Evolutionary conservation across 2,888 invertebrate species (phyloP), one percentile per base, ranked within the genome.

Genomic region (Serrognathus titanus): DNA sequence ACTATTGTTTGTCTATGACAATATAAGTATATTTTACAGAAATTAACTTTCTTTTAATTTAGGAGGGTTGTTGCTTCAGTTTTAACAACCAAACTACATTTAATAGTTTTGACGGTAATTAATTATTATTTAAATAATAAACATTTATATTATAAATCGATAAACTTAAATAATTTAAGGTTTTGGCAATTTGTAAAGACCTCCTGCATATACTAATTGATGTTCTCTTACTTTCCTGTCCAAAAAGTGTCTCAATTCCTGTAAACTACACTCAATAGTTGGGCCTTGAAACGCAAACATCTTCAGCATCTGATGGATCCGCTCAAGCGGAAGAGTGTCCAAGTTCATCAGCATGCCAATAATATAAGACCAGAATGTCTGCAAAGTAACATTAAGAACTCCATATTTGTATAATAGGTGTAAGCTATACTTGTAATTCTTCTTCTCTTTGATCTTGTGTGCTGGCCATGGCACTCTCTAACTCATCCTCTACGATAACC

Each of bases 321-420:
- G 82, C 66, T 97, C 96, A 62, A 97, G 79, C 0, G 95, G 91
- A 72, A 97, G 81, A 0, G 91, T 92, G 69, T 96, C 95, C 62
- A 97, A 80, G 80, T 97, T 97, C 9, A 95, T 95, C 55, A 97
- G 78, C 97, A 97, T 97, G 12, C 96, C 97, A 46, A 94, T 91
- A 67, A 97, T 95, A 71, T 97, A 97, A 0, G 95, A 93, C 97
- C 97, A 97, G 76, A 96, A 95, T 46, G 88, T 85, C 83, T 85
- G 71, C 39, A 73, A 77, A 70, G 66, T 55, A 64, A 66, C 62
- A 54, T 11, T 36, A 39, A 54, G 16, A 46, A 56, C 45, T 37
- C n/a, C 31, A 31, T 9, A 7, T 1, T 13, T 57, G 40, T 7
- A 59, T 37, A 20, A 40, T 53, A 52, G 45, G 40, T 57, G 77